Evolutionary conservation across 2,797 vertebrate species (phyloP), one percentile per base, ranked within the genome.

Genomic region (Alfaro cultratus): DNA sequence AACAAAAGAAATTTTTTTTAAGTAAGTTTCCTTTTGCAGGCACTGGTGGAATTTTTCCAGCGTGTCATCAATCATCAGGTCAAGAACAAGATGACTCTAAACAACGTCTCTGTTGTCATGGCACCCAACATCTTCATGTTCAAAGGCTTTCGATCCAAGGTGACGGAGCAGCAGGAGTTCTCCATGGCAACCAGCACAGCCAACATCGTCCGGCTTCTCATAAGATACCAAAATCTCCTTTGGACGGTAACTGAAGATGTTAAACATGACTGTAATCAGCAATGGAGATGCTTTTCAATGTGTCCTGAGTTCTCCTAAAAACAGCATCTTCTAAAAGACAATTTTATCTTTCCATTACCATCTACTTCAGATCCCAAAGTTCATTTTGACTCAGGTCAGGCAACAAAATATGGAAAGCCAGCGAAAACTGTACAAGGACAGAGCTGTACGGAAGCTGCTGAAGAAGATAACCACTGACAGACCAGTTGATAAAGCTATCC

Each of bases 61-160:
- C 96, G 96, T 70, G 96, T 99, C 73, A 97, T 97, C 74, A 96
- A 98, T 89, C 97, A 96, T 85, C 96, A 96, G 93, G 96, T 96
- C 78, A 96, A 96, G 85, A 99, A 99, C 86, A 99, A 97, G 95
- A 99, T 99, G 99, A 99, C 96, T 0, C 86, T 97, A 62, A 98
- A 97, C 91, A 99, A 99, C 12, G 96, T 99, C 31, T 97, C 98
- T 0, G 96, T 99, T 94, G 96, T 99, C 88, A 99, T 99, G 97
- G 97, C 98, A 9, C 99, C 99, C 45, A 99, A 99, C 93, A 97
- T 99, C 93, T 99, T 99, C 95, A 97, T 97, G 46, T 97, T 97
- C 86, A 98, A 97, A 80, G 94, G 96, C 1, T 91, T 97, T 79
- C 94, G 96, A 81, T 93, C 95, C 75, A 99, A 99, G 93, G 87